Evolutionary conservation across 1,140 invertebrate genomes (phyloP), one percentile per base, ranked within the genome.

Genomic region (Teleogryllus occipitalis): DNA sequence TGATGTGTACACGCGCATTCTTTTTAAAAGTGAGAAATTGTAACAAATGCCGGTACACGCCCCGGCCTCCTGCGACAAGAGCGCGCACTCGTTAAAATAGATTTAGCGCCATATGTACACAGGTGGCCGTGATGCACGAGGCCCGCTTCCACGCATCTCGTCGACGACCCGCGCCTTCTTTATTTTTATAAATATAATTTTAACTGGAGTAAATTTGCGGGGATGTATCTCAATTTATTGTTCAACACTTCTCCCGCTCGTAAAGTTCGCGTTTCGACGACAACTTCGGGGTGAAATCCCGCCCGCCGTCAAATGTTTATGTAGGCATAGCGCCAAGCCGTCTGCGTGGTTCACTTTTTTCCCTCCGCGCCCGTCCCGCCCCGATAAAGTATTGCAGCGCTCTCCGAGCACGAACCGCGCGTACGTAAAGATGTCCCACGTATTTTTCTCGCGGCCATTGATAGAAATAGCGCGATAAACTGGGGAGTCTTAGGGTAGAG

Each of bases 151-250:
- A 7, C 54, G 18, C 54, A 65, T 65, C 54, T 65, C 54, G 54
- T 1, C 54, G 54, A 1, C 10, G 10, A 2, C 54, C 54, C 54
- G 18, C 54, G 10, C 18, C 54, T 65, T 3, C 54, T 65, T 65
- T 65, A 65, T 65, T 65, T 65, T 65, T 65, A 65, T 65, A 65
- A 65, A 65, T 65, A 65, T 65, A 65, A 65, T 65, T 65, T 65
- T 65, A 65, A 65, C 54, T 18, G 54, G 54, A 65, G 54, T 65
- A 65, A 18, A 65, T 65, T 65, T 65, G 54, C 54, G 54, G 54
- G 54, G 54, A 65, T 65, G 54, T 65, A 65, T 65, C 54, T 65
- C 54, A 65, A 65, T 65, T 65, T 65, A 65, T 65, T 65, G 54
- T 65, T 65, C 54, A 65, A 65, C 54, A 65, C 54, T 65, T 18